phyloP scores from a whole-genome alignment of 92 coral and sea anemone genomes.

The Galaxea fascicularis region DNA sequence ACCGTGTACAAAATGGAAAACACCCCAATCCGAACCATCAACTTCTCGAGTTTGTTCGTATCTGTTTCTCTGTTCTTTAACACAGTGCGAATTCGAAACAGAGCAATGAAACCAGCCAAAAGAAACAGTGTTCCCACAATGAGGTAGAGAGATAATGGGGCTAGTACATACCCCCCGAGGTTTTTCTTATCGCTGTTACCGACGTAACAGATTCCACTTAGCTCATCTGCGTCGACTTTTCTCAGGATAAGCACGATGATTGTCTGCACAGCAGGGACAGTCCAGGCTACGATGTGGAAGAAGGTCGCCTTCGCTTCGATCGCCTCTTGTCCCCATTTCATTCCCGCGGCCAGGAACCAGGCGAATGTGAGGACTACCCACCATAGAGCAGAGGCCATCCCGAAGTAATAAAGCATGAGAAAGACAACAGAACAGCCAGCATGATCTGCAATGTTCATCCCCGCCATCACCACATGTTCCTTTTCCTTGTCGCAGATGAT shows the following conservation, averaged over 20 bases:
- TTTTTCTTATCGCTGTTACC: conserved; percentile 80
- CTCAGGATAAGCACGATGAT: conserved; percentile 89
- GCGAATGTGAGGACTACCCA: conserved; percentile 96
- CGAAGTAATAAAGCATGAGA: conserved; percentile 93
- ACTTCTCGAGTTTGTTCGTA: conserved; percentile 93
- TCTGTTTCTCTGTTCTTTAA: conserved; percentile 94
- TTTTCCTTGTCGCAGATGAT: conserved; percentile 84
- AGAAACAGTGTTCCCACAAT: conserved; percentile 89
- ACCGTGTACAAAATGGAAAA: conserved; percentile 94
- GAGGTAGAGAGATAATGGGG: conserved; percentile 89
- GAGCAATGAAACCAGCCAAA: conserved; percentile 91
- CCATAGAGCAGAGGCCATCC: conserved; percentile 99
- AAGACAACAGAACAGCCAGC: conserved; percentile 94
- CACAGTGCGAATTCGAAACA: conserved; percentile 95
- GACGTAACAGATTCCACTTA: conserved; percentile 92
- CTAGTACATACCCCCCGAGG: conserved; percentile 88
- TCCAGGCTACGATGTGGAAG: conserved; percentile 95
- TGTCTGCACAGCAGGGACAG: conserved; percentile 96
- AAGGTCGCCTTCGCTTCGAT: conserved; percentile 92
- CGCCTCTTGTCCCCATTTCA: conserved; percentile 99
- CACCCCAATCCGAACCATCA: conserved; percentile 97
- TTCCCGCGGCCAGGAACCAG: conserved; percentile 96
- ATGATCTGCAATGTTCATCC: conserved; percentile 95
- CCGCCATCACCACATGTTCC: conserved; percentile 78
- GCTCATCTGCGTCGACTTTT: conserved; percentile 95